Base-by-base conservation (phyloP, 2,888 invertebrate genomes). In the Oxycera nigricornis region DNA sequence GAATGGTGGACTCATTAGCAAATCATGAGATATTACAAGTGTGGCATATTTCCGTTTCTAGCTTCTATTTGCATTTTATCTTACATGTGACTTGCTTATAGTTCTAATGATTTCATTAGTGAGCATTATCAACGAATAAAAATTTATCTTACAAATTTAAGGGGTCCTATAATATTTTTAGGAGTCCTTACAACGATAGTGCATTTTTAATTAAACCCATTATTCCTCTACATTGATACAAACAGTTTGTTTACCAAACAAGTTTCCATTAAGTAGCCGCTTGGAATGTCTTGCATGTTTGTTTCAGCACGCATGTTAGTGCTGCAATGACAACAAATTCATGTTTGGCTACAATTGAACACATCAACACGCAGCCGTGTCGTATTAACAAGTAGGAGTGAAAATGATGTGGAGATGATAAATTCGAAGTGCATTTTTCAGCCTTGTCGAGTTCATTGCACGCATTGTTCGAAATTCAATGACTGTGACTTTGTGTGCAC, bases 361-460 rank as follows among this genome's bases (percentile, higher is more conserved):
- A n/a, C 52, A 55, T 55, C 52, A 55, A 24, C 52, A 55, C 52
- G 52, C 52, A 55, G 24, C 52, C 52, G 52, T 24, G 20, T 55
- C 52, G 52, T 20, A 55, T 55, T 55, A 20, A 55, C 52, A 55
- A 55, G 52, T 55, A 24, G 52, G 52, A 55, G 52, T 20, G 22
- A 4, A 46, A 2, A 55, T 4, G 22, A 20, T 22, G 17, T 20
- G 50, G 52, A 55, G 52, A 24, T 24, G 52, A 55, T 55, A 55
- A 55, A 55, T 55, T 9, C 52, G 24, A 24, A 55, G 52, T 55
- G 52, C 52, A 55, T 55, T 55, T 24, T 24, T 55, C 52, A 55
- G 17, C 52, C 52, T 55, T 55, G 52, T 55, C 24, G 52, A 55
- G 52, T 55, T 55, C 52, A 55, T 55, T 55, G 52, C 52, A 20